Base-by-base conservation (phyloP, 2,113 vertebrate species). In the Accipiter cooperii region DNA sequence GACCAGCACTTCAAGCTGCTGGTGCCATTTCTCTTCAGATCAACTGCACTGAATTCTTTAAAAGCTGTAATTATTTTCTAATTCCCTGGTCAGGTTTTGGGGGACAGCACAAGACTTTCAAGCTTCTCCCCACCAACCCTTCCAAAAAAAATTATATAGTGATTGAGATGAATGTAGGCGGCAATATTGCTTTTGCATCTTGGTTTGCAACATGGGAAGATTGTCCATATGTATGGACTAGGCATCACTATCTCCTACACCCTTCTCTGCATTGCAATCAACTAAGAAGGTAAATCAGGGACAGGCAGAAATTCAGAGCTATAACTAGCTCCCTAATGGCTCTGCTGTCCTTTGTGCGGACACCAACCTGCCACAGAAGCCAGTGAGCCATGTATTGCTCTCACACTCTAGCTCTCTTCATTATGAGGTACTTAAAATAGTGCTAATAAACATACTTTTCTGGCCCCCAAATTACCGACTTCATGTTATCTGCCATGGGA, bases 401-500 rank as follows among this genome's bases (percentile, higher is more conserved):
- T 84, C 4, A 1, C 21, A 46, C 9, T 74, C 44, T 33, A n/a
- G 29, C 44, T 89, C 55, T 52, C 54, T 89, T 73, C 58, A 17
- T 94, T 91, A 47, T n/a, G 36, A 96, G 28, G 17, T 90, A 46
- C 61, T 54, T 66, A 79, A 90, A 71, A 49, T 61, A 66, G 25
- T 76, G 66, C 58, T 91, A 58, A 42, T 79, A 93, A 73, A 42
- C 38, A 22, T 42, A 51, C 15, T 84, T 90, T 78, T 88, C 63
- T 83, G 55, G 76, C 36, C 65, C 25, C n/a, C 28, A 34, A 89
- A 87, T 89, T 91, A 42, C 40, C 1, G 1, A 38, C 57, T 69
- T 89, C 40, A 15, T 87, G 77, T 89, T 89, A 51, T 77, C 82
- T 89, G 70, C 81, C 70, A 54, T 93, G 87, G 87, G 87, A 97